Base-by-base conservation (phyloP, 2,888 invertebrate genomes). In the Platerodrilus igneus region DNA sequence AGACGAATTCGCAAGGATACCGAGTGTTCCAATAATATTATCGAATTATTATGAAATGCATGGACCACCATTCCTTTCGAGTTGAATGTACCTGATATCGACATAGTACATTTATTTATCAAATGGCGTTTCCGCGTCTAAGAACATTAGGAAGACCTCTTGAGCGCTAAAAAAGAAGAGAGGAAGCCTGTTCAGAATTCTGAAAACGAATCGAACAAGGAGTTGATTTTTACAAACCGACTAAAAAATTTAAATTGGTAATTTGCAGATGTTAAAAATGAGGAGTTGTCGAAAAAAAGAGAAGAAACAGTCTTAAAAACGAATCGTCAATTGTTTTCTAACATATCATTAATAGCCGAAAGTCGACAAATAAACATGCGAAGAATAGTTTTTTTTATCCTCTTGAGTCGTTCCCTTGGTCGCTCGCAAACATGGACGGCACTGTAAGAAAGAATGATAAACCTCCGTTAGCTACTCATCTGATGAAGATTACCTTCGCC, bases 61-160 rank as follows among this genome's bases (percentile, higher is more conserved):
- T 28, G 28, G 28, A 28, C 28, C 9, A n/a, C n/a, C n/a, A 28
- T 11, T n/a, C 16, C 28, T 16, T 28, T 16, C 8, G 28, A 28
- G 17, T 7, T 28, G 7, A 28, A 28, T 16, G 4, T 4, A 2
- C 5, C 3, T 13, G 15, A 27, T n/a, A n/a, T n/a, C 15, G 6
- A 28, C 3, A 28, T 28, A 16, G 15, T 28, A 9, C 5, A 28
- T 28, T n/a, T n/a, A n/a, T n/a, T 14, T 28, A 28, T 28, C 28
- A 4, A 28, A 4, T 16, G 28, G 14, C 15, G 16, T 16, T 28
- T n/a, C 9, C 3, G 28, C 28, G 15, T 8, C 28, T 3, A 28
- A 4, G 9, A 14, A 28, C 3, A 14, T 16, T 13, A 13, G 3
- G 16, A 28, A 5, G 14, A 13, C 14, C 15, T 28, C 4, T 28